These are phyloP conservation scores for Paraplagusia blochii DNA, from an alignment of 2,113 vertebrate genomes.

Conservation along the genomic window DNA sequence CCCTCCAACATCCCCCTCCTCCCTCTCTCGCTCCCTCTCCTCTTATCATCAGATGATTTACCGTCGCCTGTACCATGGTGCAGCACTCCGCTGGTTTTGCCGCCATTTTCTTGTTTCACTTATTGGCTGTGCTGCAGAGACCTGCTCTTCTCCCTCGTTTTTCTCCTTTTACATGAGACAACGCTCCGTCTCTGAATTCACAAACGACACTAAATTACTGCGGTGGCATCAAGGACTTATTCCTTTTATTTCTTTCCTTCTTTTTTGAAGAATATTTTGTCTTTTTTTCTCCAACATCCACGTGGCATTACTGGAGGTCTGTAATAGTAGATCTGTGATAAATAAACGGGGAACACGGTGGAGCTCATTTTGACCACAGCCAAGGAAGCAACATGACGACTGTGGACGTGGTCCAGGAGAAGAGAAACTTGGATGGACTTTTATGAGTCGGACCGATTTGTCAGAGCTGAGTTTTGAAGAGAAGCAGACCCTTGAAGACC, in stretches of 20 bases:
- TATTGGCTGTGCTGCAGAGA: neutral
- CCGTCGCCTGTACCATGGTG: conserved; percentile 5
- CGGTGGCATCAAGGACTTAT: neutral
- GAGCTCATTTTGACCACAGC: neutral
- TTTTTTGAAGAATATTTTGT: conserved; percentile 8
- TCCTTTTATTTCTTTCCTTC: conserved; percentile 20
- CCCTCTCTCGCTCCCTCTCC: conserved; percentile 3
- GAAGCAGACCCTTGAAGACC: neutral
- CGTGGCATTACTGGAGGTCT: neutral
- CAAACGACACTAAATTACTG: neutral
- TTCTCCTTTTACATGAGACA: conserved; percentile 20
- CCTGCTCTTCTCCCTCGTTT: neutral
- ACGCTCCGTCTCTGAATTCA: neutral
- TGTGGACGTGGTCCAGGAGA: neutral
- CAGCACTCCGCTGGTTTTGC: conserved; percentile 45
- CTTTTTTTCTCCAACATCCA: conserved; percentile 14
- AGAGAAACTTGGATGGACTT: neutral
- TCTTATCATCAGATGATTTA: conserved; percentile 12
- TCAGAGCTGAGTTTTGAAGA: neutral
- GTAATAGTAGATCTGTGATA: neutral
- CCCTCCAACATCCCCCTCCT: conserved; percentile 30
- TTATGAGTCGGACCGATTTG: neutral
- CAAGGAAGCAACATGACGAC: neutral
- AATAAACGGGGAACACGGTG: too few relatives aligned
- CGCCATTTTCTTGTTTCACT: conserved; percentile 40